Evolutionary conservation across 2,113 vertebrate genomes (phyloP).

Genomic region (Urocynchramus pylzowi): DNA sequence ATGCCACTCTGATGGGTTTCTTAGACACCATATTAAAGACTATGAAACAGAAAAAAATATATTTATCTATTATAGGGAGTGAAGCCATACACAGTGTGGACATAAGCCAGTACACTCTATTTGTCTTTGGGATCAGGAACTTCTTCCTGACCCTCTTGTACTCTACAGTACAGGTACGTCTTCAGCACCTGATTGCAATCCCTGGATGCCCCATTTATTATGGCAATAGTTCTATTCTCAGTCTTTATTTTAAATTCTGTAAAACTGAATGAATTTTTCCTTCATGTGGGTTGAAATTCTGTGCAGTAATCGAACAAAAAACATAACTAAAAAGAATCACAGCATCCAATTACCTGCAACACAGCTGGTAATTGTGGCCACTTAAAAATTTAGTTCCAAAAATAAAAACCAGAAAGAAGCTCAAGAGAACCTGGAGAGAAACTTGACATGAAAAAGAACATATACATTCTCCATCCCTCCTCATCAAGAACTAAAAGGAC

Average conservation of each 20-base stretch:
- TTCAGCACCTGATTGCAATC: background rate
- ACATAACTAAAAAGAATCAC: background rate
- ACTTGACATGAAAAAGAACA: background rate
- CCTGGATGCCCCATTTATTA: background rate
- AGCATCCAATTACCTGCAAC: background rate
- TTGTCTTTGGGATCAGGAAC: background rate
- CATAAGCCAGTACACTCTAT: background rate
- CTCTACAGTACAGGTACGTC: background rate
- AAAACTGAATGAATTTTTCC: background rate
- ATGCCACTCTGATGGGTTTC: background rate
- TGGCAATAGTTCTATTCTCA: background rate
- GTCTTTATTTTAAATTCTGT: background rate
- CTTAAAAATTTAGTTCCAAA: background rate
- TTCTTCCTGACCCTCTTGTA: background rate
- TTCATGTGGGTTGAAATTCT: background rate
- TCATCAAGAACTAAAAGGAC: background rate
- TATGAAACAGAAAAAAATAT: background rate
- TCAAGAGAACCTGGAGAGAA: background rate
- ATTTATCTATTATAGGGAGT: background rate
- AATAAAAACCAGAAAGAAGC: background rate
- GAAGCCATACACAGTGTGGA: background rate
- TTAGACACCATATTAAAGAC: background rate
- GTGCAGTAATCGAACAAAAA: background rate
- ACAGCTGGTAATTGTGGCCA: background rate
- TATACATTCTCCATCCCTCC: background rate